phyloP scores from a whole-genome alignment of 1,140 invertebrate genomes.

The Magallana angulata region DNA sequence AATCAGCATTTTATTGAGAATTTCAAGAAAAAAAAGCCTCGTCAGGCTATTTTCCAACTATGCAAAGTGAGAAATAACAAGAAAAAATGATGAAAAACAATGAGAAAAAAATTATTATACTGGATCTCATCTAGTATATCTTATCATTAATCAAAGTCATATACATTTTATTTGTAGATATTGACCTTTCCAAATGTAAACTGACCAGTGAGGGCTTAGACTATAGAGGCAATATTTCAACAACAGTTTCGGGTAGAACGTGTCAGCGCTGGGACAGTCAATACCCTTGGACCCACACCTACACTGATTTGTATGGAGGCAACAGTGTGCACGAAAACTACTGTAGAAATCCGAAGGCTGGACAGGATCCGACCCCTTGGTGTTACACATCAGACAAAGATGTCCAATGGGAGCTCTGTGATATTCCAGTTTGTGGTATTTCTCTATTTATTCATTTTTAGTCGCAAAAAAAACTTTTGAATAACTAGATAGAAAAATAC shows the following conservation, averaged over 20 bases:
- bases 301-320: not conserved
- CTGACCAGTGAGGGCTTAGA: not conserved
- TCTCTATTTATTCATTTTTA: too few species aligned
- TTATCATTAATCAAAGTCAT: too few species aligned
- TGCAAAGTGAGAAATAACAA: too few species aligned
- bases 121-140: too few species aligned
- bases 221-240: not conserved
- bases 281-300: constrained; percentile 41
- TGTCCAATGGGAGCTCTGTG: constrained; percentile 93
- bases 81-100: too few species aligned
- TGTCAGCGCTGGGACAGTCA: constrained; percentile 53
- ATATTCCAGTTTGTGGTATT: constrained; percentile 76
- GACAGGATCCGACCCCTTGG: constrained; percentile 84
- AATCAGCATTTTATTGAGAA: too few species aligned
- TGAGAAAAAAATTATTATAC: too few species aligned
- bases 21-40: too few species aligned
- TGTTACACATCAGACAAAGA: constrained; percentile 92
- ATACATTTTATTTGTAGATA: too few species aligned
- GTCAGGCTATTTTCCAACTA: too few species aligned
- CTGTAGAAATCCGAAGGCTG: constrained; percentile 30
- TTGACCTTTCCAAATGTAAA: not conserved
- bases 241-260: constrained; percentile 39
- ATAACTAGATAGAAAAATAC: too few species aligned
- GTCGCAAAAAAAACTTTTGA: too few species aligned
- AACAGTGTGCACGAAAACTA: constrained; percentile 34